Percentiles rank a stretch among this genome's conserved stretches.
Conservation (phyloP, 1,140 invertebrate genomes). For the Helicoverpa zea region DNA sequence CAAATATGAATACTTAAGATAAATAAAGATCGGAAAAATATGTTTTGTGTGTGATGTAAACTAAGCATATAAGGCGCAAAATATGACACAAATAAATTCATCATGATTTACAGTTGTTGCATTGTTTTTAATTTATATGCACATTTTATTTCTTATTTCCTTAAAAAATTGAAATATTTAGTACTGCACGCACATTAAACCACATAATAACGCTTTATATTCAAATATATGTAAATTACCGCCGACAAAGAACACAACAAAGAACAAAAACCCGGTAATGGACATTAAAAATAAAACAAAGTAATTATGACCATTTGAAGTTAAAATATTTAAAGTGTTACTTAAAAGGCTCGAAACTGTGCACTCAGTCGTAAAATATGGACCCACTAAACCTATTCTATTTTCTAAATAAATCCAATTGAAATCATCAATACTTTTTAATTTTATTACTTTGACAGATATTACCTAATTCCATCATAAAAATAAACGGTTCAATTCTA, state of each 20-base stretch:
- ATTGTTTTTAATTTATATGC: not conserved
- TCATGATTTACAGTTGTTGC: not conserved
- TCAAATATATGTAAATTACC: constrained; percentile 24
- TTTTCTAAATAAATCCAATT: not conserved
- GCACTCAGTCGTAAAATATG: not conserved
- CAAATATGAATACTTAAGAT: no score
- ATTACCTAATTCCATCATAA: constrained; percentile 11
- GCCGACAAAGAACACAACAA: not conserved
- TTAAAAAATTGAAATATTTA: constrained; percentile 23
- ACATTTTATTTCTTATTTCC: constrained; percentile 14
- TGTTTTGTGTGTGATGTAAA: no score
- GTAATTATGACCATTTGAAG: constrained; percentile 12
- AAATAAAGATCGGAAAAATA: no score
- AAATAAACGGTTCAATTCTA: not conserved
- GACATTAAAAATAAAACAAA: constrained; percentile 28
- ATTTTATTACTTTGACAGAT: constrained; percentile 11
- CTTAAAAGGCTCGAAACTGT: constrained; percentile 25
- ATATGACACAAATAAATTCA: not conserved
- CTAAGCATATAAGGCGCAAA: not conserved
- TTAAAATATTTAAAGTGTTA: not conserved
- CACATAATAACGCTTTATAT: not conserved
- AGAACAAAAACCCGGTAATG: constrained; percentile 25
- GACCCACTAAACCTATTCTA: not conserved
- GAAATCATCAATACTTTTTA: not conserved
- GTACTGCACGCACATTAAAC: constrained; percentile 20